Evolutionary conservation across 2,797 vertebrate species (phyloP).

Genomic region (Eospalax fontanierii): DNA sequence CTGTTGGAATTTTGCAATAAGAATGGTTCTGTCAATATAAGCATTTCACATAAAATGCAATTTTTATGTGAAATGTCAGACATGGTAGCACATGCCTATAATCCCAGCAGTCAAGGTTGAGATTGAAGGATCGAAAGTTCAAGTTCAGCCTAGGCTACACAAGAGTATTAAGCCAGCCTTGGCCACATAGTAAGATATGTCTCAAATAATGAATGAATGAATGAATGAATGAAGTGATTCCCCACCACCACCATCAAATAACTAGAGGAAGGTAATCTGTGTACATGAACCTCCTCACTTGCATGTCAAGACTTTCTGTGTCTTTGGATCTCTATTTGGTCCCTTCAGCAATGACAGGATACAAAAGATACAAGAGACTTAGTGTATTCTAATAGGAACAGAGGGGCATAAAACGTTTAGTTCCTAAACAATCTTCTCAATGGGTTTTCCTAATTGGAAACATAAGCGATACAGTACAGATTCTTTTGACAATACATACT

Average conservation of each 20-base stretch:
- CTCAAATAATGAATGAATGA: neutral
- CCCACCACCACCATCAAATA: neutral
- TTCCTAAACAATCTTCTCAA: slow-evolving; percentile 19
- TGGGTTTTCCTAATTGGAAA: slow-evolving; percentile 63
- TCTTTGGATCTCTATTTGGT: neutral
- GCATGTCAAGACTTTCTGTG: neutral
- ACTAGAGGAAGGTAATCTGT: neutral
- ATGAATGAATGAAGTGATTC: neutral
- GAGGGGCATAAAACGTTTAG: neutral
- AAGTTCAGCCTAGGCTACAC: neutral
- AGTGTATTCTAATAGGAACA: neutral
- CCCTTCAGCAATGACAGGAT: slow-evolving; percentile 22
- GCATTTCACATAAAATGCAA: slow-evolving; percentile 26
- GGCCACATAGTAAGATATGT: neutral
- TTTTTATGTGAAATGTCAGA: neutral
- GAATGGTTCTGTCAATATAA: neutral
- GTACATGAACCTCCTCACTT: slow-evolving; percentile 5
- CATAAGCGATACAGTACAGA: neutral
- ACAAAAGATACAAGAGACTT: neutral
- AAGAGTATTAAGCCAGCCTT: neutral
- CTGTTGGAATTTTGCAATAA: slow-evolving; percentile 17
- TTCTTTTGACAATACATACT: slow-evolving; percentile 44
- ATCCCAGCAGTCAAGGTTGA: neutral
- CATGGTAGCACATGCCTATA: neutral
- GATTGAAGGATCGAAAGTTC: neutral